A percentile compares a stretch with the other conserved stretches of the same genome.
Conservation (phyloP, 2,797 vertebrate species). For the Syndactyla subalaris region DNA sequence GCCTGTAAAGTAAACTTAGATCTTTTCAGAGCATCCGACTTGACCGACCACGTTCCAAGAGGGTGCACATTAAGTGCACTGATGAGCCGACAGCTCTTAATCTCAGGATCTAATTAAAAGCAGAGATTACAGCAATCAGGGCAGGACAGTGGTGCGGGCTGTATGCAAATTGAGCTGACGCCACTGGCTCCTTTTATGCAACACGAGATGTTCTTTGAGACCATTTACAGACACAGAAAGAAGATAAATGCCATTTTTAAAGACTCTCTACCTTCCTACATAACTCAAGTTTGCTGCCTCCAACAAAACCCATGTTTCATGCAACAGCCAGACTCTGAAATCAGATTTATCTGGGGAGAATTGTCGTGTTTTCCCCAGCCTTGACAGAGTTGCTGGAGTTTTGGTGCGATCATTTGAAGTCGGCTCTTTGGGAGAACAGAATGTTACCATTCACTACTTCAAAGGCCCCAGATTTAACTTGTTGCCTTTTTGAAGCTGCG, state of each 20-base stretch:
- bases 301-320: neutral
- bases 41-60: neutral
- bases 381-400: neutral
- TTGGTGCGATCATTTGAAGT: slow-evolving; percentile 26
- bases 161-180: neutral
- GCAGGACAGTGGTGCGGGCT: neutral
- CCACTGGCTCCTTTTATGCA: neutral
- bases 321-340: neutral
- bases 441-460: slow-evolving; percentile 25
- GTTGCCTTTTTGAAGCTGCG: slow-evolving; percentile 41
- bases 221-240: neutral
- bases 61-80: neutral
- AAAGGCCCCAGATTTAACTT: slow-evolving; percentile 26
- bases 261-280: neutral
- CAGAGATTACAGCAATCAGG: slow-evolving; percentile 36
- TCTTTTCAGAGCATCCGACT: neutral
- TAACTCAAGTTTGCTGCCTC: neutral
- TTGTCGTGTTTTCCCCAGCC: neutral
- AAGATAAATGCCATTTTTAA: neutral
- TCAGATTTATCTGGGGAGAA: neutral
- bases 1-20: neutral
- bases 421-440: neutral
- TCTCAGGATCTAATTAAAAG: slow-evolving; percentile 46
- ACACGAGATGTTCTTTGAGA: neutral
- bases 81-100: neutral